A percentile compares a stretch with the other conserved stretches of the same genome.
Evolutionary conservation across 1,140 invertebrate species (phyloP).

Genomic region (Solenopsis invicta): DNA sequence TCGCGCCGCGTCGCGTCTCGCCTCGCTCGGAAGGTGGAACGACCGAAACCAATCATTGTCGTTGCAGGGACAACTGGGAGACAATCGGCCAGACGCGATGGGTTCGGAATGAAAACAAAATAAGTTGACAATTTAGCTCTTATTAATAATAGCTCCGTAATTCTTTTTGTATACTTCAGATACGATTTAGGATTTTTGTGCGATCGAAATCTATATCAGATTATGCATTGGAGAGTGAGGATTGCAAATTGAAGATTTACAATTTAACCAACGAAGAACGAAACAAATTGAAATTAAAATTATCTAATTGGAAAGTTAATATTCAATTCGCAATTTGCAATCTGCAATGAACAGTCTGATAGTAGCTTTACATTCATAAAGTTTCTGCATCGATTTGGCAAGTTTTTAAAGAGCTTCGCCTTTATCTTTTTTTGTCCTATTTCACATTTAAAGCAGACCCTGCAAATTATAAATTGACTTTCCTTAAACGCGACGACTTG

Average conservation of each 20-base stretch:
- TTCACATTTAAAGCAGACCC: not conserved
- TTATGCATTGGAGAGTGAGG: too few relatives aligned
- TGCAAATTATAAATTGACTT: not conserved
- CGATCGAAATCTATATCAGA: not conserved
- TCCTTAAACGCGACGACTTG: not conserved
- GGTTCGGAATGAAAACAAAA: not conserved
- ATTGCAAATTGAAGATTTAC: too few relatives aligned
- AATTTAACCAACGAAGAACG: too few relatives aligned
- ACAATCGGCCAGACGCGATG: constrained; percentile 1
- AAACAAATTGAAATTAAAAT: too few relatives aligned
- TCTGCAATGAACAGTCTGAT: too few relatives aligned
- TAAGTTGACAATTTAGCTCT: not conserved
- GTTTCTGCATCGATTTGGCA: not conserved
- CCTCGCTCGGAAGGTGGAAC: constrained; percentile 29
- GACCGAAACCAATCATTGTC: constrained; percentile 24
- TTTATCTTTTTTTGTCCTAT: not conserved
- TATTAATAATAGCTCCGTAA: not conserved
- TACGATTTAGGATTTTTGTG: not conserved
- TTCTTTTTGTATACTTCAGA: not conserved
- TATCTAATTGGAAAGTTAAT: too few relatives aligned
- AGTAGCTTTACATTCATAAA: not conserved
- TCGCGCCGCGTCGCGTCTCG: not conserved
- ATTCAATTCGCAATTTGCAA: too few relatives aligned
- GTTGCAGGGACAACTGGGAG: not conserved
- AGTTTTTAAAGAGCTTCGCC: not conserved